Evolutionary conservation across 2,888 invertebrate genomes (phyloP), one percentile per base, ranked within the genome.

Genomic region (Drosophila pegasa): DNA sequence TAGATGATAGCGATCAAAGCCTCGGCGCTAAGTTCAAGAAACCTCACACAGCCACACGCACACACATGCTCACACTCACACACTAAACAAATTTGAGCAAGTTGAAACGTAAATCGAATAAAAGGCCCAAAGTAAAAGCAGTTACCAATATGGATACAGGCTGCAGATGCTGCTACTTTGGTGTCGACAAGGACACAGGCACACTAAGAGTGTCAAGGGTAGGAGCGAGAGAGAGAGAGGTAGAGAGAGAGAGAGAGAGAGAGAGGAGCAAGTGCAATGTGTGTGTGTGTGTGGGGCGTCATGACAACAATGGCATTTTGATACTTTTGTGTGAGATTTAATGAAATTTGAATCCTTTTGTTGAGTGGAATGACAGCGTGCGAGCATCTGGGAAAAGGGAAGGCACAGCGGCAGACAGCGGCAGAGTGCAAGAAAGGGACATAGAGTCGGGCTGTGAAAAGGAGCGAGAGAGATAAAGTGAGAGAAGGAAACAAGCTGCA

Each of bases 281-380:
- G 29, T 52, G 40, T 55, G 37, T 56, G 55, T 58, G 55, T 27
- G 65, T 40, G 64, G 41, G 57, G 40, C 55, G 54, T 56, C 81
- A 77, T 80, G 82, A 85, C 86, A 87, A 87, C 86, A 86, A 86
- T 87, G 78, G 80, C 82, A 87, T 86, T 86, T 80, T 85, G 87
- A 86, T 86, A 87, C 87, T 86, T 86, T 87, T 87, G 86, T 86
- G 84, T 86, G 82, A 86, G 86, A 86, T 87, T 87, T 87, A 87
- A 87, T 87, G 86, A 87, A 88, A 87, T 87, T 87, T 87, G 88
- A 87, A 87, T 88, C 87, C 88, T 87, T 87, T 86, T 86, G 85
- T 86, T 80, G 79, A 83, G 82, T 85, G 76, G 76, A 73, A 80
- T 78, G 78, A 80, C 87, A 84, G 75, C 75, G 65, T 52, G 48